Evolutionary conservation across 2,888 invertebrate genomes (phyloP).

Genomic region (Lasioglossum villosulum): DNA sequence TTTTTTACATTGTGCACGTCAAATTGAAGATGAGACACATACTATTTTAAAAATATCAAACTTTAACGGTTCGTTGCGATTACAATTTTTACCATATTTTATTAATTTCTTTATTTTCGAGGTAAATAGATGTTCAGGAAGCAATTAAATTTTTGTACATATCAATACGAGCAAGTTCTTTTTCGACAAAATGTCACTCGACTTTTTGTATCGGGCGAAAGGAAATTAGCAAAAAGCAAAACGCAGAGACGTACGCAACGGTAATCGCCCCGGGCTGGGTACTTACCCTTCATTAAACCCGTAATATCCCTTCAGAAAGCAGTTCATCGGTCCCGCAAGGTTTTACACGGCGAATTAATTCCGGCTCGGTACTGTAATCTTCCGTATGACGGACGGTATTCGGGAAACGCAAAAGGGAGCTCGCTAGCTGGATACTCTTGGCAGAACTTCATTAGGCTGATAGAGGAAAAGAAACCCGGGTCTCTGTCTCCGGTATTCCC

Average conservation of each 20-base stretch:
- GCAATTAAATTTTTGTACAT: too few relatives aligned
- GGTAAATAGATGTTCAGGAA: too few relatives aligned
- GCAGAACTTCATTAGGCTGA: conserved; percentile 2
- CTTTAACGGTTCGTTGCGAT: too few relatives aligned
- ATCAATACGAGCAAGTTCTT: too few relatives aligned
- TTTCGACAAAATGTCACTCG: too few relatives aligned
- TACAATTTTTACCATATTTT: too few relatives aligned
- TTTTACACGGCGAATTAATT: conserved; percentile 2
- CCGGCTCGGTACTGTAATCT: not conserved
- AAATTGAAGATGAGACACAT: too few relatives aligned
- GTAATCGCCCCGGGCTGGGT: not conserved
- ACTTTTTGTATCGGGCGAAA: not conserved
- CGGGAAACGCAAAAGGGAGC: not conserved
- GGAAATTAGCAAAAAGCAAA: not conserved
- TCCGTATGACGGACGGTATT: not conserved
- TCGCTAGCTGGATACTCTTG: not conserved
- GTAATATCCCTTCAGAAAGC: not conserved
- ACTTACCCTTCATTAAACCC: not conserved
- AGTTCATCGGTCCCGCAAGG: not conserved
- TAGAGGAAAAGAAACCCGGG: not conserved
- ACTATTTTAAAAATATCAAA: too few relatives aligned
- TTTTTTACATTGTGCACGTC: too few relatives aligned
- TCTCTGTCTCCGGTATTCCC: not conserved
- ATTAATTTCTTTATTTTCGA: too few relatives aligned
- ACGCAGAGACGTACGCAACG: not conserved